Base-by-base conservation (phyloP, 2,888 invertebrate genomes). In the Cantharis lateralis region DNA sequence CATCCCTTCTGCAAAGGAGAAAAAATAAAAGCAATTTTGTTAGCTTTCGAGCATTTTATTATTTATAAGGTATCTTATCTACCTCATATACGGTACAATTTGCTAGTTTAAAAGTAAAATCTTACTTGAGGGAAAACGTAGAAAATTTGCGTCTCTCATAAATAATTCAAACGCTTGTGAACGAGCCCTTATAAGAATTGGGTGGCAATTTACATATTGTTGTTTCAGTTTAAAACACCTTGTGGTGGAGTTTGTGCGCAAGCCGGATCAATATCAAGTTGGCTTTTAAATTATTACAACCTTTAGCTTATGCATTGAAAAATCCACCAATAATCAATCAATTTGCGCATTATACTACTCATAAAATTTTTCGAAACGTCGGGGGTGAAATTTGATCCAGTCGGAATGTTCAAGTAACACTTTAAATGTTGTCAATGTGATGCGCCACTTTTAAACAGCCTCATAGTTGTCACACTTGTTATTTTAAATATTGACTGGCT, bases 141-240 rank as follows among this genome's bases (percentile, higher is more conserved):
- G 16, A 66, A 66, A 66, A 66, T 66, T 66, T 66, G 20, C 62
- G 15, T 62, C 20, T 70, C 74, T 70, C 68, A 68, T 70, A 71
- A 71, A 71, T 71, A 68, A 71, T 71, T 48, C 62, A 72, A 75
- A 74, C 70, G 64, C 71, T 77, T 71, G 77, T 77, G 77, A 62
- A 77, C 74, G 74, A 83, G 85, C 84, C 84, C 84, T 85, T 84
- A 83, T 80, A 82, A 85, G 86, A 87, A 87, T 87, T 87, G 87
- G 87, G 83, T 86, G 87, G 87, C 84, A 87, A 87, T 87, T 87
- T 87, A 84, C 86, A 85, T 87, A 84, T 85, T 85, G 86, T 85
- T 84, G 82, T 83, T 83, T 83, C 81, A 82, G 80, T 78, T 78
- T 79, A 80, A 79, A 80, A 77, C 80, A 80, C 81, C 80, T 81